phyloP scores from a whole-genome alignment of 2,797 vertebrate species.

The Florisuga fusca region DNA sequence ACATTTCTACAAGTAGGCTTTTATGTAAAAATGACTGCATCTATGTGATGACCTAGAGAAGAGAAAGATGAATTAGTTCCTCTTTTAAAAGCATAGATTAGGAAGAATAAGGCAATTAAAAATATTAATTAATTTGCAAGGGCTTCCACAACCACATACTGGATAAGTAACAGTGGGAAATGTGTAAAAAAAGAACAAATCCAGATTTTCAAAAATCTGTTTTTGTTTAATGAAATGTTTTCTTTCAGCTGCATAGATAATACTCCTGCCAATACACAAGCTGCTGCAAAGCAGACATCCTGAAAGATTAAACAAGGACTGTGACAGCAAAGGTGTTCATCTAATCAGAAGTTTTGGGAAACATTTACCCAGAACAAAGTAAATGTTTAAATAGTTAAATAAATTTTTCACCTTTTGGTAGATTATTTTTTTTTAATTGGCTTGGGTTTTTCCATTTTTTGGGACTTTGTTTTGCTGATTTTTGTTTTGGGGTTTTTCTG shows the following conservation, averaged over 20 bases:
- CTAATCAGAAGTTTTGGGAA: not conserved
- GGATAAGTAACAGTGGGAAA: not conserved
- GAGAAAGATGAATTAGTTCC: not conserved
- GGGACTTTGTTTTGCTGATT: not conserved
- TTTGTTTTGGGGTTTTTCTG: too few relatives aligned
- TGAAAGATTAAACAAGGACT: not conserved
- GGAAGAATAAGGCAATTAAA: not conserved
- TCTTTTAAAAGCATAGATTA: not conserved
- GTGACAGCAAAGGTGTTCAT: not conserved
- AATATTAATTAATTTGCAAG: not conserved
- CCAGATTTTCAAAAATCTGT: not conserved
- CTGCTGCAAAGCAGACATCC: not conserved
- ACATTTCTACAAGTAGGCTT: not conserved
- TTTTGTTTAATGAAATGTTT: not conserved
- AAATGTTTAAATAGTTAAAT: not conserved
- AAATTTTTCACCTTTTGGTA: not conserved
- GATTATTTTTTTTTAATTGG: accelerated
- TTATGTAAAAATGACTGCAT: not conserved
- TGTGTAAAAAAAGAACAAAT: not conserved
- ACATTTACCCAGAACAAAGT: not conserved
- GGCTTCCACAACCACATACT: not conserved
- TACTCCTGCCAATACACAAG: not conserved
- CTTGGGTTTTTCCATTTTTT: not conserved
- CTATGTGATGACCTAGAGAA: not conserved
- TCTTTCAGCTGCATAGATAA: not conserved